Conservation (phyloP, 2,797 vertebrate species). For the Sebastes wilsoni region DNA sequence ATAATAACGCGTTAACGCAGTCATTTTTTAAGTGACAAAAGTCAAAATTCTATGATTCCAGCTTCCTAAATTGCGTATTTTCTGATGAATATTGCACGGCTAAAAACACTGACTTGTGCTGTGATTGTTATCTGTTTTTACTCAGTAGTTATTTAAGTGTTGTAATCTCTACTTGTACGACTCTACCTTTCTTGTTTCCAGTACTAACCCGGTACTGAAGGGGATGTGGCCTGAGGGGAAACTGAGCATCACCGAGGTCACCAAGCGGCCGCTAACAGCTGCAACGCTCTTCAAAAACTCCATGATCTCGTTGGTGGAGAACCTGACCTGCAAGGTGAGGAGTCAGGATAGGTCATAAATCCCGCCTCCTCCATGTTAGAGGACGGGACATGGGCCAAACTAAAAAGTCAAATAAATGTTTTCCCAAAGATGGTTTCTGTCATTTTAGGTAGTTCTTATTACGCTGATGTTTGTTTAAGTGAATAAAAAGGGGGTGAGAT, state of each 20-base stretch:
- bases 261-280: slow-evolving; percentile 94
- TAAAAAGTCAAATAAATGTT: too few relatives aligned
- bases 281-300: slow-evolving; percentile 97
- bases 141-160: background rate
- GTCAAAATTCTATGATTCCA: too few relatives aligned
- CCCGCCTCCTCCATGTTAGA: background rate
- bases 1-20: too few relatives aligned
- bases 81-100: background rate
- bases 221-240: slow-evolving; percentile 99
- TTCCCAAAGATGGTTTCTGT: too few relatives aligned
- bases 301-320: slow-evolving; percentile 97
- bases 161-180: background rate
- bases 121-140: background rate
- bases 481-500: too few relatives aligned
- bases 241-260: slow-evolving; percentile 97
- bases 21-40: too few relatives aligned
- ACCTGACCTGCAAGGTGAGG: slow-evolving; percentile 92
- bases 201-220: slow-evolving; percentile 93
- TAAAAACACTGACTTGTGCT: background rate
- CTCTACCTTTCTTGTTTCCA: slow-evolving; percentile 44
- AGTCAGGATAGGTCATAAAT: background rate
- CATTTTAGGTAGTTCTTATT: too few relatives aligned
- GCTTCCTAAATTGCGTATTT: too few relatives aligned
- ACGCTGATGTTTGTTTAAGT: too few relatives aligned
- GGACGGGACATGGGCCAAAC: too few relatives aligned